A percentile compares a stretch with the other conserved stretches of the same genome.
Evolutionary conservation across 2,113 vertebrate genomes (phyloP).

Genomic region (Anhinga anhinga): DNA sequence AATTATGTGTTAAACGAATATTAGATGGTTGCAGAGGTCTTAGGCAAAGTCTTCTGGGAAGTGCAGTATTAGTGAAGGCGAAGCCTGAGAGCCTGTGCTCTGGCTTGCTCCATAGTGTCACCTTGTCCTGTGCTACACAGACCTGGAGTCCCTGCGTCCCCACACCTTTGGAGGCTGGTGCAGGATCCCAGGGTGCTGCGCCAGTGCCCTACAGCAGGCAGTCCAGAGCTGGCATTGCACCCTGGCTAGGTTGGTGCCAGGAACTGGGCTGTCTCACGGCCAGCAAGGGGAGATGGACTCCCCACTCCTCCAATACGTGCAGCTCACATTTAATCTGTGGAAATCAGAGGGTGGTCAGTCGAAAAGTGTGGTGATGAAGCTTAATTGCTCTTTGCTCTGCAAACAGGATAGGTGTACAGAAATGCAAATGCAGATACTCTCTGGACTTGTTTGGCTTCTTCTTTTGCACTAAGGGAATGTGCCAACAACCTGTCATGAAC

Average conservation of each 20-base stretch:
- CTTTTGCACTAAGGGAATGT: neutral
- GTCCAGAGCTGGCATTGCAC: neutral
- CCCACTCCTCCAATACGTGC: neutral
- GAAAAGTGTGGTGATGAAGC: neutral
- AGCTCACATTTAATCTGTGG: neutral
- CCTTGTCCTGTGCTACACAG: neutral
- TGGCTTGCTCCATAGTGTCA: neutral
- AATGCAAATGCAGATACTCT: neutral
- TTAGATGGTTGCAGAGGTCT: neutral
- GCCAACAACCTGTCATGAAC: neutral
- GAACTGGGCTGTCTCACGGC: neutral
- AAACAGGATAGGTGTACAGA: neutral
- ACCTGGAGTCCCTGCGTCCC: fast-evolving
- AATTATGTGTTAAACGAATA: neutral
- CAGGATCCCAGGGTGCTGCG: neutral
- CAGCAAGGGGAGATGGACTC: neutral
- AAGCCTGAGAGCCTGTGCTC: neutral
- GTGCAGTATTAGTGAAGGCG: neutral
- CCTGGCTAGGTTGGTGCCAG: neutral
- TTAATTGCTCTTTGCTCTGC: neutral
- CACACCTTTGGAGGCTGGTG: neutral
- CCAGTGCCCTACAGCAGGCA: fast-evolving
- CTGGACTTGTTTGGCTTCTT: neutral
- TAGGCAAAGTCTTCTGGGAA: neutral
- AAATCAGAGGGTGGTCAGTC: neutral